These are phyloP conservation scores for Petrocephalus schoutedeni DNA, from an alignment of 2,797 vertebrate genomes.

Conservation along the genomic window DNA sequence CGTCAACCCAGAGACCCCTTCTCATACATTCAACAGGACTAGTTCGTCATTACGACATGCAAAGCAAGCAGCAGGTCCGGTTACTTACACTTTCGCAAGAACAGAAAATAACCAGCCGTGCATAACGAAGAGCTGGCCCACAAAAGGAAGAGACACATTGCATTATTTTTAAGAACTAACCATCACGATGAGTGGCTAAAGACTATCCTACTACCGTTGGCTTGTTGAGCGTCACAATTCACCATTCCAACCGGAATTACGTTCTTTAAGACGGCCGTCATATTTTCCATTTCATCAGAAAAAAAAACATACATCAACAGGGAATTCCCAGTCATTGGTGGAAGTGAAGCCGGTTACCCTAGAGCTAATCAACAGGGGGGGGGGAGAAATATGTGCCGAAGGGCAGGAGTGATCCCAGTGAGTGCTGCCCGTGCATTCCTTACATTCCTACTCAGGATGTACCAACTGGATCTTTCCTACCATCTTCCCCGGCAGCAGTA, in stretches of 20 bases:
- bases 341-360: neutral
- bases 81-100: neutral
- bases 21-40: neutral
- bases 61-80: neutral
- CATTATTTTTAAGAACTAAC: neutral
- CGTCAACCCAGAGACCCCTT: neutral
- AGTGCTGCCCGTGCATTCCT: neutral
- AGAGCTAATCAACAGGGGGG: neutral
- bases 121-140: neutral
- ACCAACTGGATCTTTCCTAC: neutral
- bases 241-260: neutral
- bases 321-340: neutral
- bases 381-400: too few species aligned
- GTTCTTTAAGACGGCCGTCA: neutral
- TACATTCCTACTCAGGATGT: neutral
- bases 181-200: neutral
- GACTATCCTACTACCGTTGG: neutral
- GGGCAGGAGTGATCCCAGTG: neutral
- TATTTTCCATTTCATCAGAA: too few species aligned
- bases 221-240: neutral
- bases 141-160: neutral
- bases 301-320: neutral
- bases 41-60: neutral
- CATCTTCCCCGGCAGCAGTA: neutral
- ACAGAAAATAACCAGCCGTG: neutral